Evolutionary conservation across 2,888 invertebrate genomes (phyloP).

Genomic region (Meghimatium bilineatum): DNA sequence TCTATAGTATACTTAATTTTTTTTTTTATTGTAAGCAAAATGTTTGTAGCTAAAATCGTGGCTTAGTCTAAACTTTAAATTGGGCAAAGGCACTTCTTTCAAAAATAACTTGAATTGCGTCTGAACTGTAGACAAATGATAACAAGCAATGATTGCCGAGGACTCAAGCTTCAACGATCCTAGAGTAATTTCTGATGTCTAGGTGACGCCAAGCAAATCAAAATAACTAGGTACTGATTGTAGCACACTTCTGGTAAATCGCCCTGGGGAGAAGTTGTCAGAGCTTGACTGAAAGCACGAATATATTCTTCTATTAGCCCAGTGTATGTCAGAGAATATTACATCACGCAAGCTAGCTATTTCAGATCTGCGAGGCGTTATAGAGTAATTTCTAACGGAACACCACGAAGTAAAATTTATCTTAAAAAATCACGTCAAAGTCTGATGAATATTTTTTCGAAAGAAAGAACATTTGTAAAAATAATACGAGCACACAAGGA

Average conservation of each 20-base stretch:
- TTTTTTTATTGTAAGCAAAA: too few species aligned
- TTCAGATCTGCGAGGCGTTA: neutral
- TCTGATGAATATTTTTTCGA: neutral
- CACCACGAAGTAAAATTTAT: neutral
- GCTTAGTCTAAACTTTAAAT: too few species aligned
- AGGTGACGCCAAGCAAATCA: neutral
- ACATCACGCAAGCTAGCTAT: conserved; percentile 13
- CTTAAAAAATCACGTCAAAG: neutral
- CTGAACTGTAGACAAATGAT: too few species aligned
- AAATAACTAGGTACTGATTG: neutral
- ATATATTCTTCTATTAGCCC: neutral
- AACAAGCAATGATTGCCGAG: neutral
- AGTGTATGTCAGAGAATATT: neutral
- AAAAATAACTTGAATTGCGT: too few species aligned
- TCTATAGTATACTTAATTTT: too few species aligned
- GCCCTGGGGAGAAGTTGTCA: neutral
- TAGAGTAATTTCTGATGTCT: neutral
- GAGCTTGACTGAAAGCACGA: neutral
- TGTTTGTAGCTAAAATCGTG: too few species aligned
- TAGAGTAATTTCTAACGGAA: neutral
- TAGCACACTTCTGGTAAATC: neutral
- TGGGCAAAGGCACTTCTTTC: too few species aligned
- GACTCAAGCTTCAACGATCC: neutral
- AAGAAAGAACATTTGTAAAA: too few species aligned
- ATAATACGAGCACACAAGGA: too few species aligned